These are phyloP conservation scores for Piaya cayana DNA, from an alignment of 2,113 vertebrate species.

Conservation along the genomic window DNA sequence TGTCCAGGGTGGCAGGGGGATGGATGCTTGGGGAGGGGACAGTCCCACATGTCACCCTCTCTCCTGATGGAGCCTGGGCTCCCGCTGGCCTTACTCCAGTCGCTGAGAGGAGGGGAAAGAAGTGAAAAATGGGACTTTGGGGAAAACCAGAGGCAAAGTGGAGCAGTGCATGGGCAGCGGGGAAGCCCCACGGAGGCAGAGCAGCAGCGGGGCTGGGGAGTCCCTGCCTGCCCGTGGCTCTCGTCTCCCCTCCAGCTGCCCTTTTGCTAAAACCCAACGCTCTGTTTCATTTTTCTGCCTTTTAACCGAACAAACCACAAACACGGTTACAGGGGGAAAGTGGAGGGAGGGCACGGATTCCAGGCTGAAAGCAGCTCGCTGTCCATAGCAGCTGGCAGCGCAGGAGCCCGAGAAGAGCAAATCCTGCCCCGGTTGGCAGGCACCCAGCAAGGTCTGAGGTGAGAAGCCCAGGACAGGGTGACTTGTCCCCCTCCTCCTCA, in stretches of 20 bases:
- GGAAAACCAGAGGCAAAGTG: background rate
- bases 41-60: fast-evolving
- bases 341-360: background rate
- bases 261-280: background rate
- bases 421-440: background rate
- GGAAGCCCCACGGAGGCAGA: background rate
- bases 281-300: background rate
- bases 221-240: background rate
- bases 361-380: background rate
- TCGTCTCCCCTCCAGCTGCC: background rate
- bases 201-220: fast-evolving
- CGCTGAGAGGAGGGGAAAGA: background rate
- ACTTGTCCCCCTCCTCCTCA: background rate
- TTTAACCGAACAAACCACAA: background rate
- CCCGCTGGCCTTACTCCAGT: background rate
- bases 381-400: background rate
- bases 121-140: background rate
- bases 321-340: background rate
- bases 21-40: background rate
- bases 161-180: background rate
- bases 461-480: background rate
- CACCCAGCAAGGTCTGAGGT: background rate
- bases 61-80: fast-evolving
- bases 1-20: background rate
- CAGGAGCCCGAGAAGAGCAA: background rate